Evolutionary conservation across 2,113 vertebrate genomes (phyloP).

Genomic region (zebrafish (Danio rerio)): GRCz12tu NC_133181.1:62901001-62901500

Average conservation of each 20-base stretch:
- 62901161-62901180: too few relatives aligned
- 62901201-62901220: too few relatives aligned
- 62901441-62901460: conserved; percentile 85
- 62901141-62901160: too few relatives aligned
- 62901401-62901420: neutral
- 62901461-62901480: conserved; percentile 83
- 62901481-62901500: conserved; percentile 84
- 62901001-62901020: too few relatives aligned
- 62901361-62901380: neutral
- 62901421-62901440: neutral
- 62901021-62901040: too few relatives aligned
- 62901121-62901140: too few relatives aligned
- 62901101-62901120: too few relatives aligned
- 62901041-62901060: too few relatives aligned
- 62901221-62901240: too few relatives aligned
- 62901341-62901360: conserved; percentile 89
- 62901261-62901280: conserved; percentile 71
- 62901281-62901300: conserved; percentile 88
- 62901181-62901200: too few relatives aligned
- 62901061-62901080: too few relatives aligned
- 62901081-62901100: too few relatives aligned
- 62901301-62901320: conserved; percentile 87
- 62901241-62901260: neutral
- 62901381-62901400: neutral
- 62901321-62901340: conserved; percentile 89